Base-by-base conservation (phyloP, 1,140 invertebrate species). In the Drosophila sulfurigaster region DNA sequence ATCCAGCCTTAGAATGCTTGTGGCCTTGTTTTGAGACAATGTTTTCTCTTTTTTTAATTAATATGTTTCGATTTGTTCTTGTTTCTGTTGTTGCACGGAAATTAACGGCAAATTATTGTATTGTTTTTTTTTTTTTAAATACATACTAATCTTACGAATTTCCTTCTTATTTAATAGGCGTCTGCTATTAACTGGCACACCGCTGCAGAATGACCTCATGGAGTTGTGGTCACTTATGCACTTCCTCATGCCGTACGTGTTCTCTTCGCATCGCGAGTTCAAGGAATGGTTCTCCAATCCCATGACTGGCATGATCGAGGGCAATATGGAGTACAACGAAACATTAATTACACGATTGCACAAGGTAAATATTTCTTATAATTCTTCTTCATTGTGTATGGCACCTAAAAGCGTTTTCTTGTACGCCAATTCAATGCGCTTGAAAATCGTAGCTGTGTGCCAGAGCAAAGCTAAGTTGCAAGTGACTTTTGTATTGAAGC, bases 171-270 rank as follows among this genome's bases (percentile, higher is more conserved):
- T 41, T 10, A 38, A 64, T 28, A 97, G 98, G 75, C 95, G 99
- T 48, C 93, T 99, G 45, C 94, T 99, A 52, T 93, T 99, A 75
- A 99, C 99, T 49, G 99, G 99, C 75, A 99, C 99, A 35, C 99
- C 99, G 28, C 94, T 99, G 66, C 99, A 99, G 94, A 99, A 99
- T 93, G 99, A 98, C 93, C 93, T 99, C 65, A 99, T 99, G 98
- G 99, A 99, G 94, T 94, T 99, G 59, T 99, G 99, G 99, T 99
- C 99, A 4, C 93, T 99, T 10, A 99, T 99, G 98, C 99, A 99
- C 94, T 99, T 99, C 94, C 94, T 99, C 6, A 99, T 99, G 99
- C 99, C 99, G 48, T 96, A 99, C 93, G 97, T 99, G 66, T 99
- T 99, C 94, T 97, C 98, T 82, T 99, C 98, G 16, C 99, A 99